Base-by-base conservation (phyloP, 2,113 vertebrate species). In the Gopherus evgoodei region DNA sequence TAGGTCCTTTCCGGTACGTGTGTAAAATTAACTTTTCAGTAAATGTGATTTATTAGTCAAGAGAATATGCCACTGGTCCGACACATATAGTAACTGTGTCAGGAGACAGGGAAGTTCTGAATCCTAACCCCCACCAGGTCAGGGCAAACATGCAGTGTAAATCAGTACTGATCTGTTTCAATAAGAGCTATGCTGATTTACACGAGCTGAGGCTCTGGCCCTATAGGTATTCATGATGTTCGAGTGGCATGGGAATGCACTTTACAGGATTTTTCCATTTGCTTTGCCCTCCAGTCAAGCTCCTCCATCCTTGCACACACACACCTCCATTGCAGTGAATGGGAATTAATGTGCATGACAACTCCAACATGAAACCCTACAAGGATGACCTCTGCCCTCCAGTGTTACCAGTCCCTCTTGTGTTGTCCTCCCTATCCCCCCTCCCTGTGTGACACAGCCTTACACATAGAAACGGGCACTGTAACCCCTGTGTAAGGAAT, bases 281-380 rank as follows among this genome's bases (percentile, higher is more conserved):
- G 56, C 56, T 72, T 81, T 94, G 90, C 90, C 88, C 81, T 90
- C 89, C 81, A 80, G 86, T 80, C 83, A 83, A 78, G 93, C 87
- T 76, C 81, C 7, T 4, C 65, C 0, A 1, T 56, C 81, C 11
- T 0, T 25, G 57, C 81, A 80, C 1, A 4, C 76, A 82, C 94
- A 96, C 14, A 27, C 69, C 53, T 94, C 93, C 95, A 27, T 81
- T 11, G 0, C 75, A 25, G 79, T 14, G 76, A 94, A 83, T 53
- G 59, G 90, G 90, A 95, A 95, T 94, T 85, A 94, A 86, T 49
- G 84, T 0, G 0, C 72, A 76, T 84, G 16, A 89, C 75, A 76
- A 11, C 4, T n/a, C 84, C 90, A 42, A 0, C 3, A 57, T 84
- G 83, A 47, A 84, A 79, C 84, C 82, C 94, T 59, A 82, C 31